A percentile compares a stretch with the other conserved stretches of the same genome.
Evolutionary conservation across 1,140 invertebrate species (phyloP).

Genomic region (Marisa cornuarietis): DNA sequence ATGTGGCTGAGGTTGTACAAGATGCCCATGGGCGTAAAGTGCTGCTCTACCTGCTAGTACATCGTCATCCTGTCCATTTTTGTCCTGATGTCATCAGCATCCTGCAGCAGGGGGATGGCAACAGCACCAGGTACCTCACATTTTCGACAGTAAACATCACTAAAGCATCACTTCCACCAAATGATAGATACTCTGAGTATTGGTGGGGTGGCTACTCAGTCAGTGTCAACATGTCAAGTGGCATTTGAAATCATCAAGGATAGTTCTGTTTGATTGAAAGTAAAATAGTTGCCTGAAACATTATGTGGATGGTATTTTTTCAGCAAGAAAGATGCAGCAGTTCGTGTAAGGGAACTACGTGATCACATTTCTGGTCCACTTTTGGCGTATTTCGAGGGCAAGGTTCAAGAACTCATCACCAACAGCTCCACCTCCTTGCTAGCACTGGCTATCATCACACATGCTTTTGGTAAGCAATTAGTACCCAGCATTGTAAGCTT

Average conservation of each 20-base stretch:
- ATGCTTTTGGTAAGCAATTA: conserved; percentile 66
- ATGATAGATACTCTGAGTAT: no score
- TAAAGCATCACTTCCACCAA: no score
- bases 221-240: no score
- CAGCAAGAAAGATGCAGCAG: conserved; percentile 82
- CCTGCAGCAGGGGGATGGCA: conserved; percentile 78
- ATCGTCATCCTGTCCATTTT: conserved; percentile 73
- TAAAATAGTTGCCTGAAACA: no score
- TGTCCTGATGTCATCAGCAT: conserved; percentile 64
- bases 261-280: no score
- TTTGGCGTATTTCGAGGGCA: conserved; percentile 72
- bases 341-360: conserved; percentile 79
- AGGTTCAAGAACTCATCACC: conserved; percentile 76
- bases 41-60: conserved; percentile 84
- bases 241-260: no score
- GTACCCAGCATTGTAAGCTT: no score
- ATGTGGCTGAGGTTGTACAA: conserved; percentile 76
- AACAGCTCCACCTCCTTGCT: conserved; percentile 77
- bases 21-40: conserved; percentile 74
- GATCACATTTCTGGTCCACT: conserved; percentile 74
- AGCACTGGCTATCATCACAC: conserved; percentile 76
- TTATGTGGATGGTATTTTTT: conserved; percentile 30
- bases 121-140: conserved; percentile 58
- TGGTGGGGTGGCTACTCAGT: no score
- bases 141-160: no score